A percentile compares a stretch with the other conserved stretches of the same genome.
phyloP scores from a whole-genome alignment of 2,797 vertebrate species.

The Sylvia borin region DNA sequence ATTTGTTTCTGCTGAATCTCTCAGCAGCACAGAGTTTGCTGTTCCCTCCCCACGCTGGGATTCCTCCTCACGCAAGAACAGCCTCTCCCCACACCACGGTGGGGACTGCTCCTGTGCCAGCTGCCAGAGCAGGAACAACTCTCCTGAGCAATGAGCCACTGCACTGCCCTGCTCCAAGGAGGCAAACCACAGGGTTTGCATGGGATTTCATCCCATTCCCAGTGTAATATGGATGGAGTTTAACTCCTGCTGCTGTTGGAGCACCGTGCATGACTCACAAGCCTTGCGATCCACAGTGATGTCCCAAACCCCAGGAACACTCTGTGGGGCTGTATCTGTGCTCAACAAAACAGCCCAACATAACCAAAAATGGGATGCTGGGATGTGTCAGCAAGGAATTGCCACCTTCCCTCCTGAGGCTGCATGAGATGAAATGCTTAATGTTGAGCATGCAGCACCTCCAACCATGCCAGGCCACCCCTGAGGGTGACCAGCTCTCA shows the following conservation, averaged over 20 bases:
- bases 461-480: not conserved
- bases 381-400: not conserved
- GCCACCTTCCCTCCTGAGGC: not conserved
- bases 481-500: not conserved
- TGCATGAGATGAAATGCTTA: not conserved
- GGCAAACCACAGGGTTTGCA: not conserved
- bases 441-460: not conserved
- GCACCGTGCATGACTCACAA: not conserved
- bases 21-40: not conserved
- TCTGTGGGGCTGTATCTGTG: rapidly evolving
- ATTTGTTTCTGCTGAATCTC: not conserved
- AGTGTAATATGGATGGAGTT: not conserved
- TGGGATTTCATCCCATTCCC: not conserved
- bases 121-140: not conserved
- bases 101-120: rapidly evolving
- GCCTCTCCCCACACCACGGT: rapidly evolving
- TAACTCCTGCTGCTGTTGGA: not conserved
- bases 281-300: not conserved
- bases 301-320: not conserved
- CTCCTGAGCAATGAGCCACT: not conserved
- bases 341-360: not conserved
- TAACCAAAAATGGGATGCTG: not conserved
- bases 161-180: rapidly evolving
- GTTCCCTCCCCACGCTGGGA: not conserved
- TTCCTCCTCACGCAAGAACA: rapidly evolving